A percentile compares a stretch with the other conserved stretches of the same genome.
These are phyloP conservation scores for Odontomyia ornata DNA, from an alignment of 2,888 invertebrate genomes.

Conservation along the genomic window DNA sequence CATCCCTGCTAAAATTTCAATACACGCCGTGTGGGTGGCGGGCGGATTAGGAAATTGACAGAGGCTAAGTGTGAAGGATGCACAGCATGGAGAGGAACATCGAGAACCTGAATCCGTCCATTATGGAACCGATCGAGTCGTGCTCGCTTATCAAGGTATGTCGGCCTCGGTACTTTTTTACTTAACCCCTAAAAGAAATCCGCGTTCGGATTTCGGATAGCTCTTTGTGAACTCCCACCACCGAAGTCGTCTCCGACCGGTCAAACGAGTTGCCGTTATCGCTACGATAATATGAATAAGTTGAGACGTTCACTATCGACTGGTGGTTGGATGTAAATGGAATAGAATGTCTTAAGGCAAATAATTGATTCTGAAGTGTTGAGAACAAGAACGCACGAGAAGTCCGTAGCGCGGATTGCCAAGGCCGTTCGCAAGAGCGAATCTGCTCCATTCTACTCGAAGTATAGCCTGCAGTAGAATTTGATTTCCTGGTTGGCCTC, in stretches of 20 bases:
- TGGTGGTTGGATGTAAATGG: background rate
- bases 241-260: background rate
- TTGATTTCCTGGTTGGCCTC: too few relatives aligned
- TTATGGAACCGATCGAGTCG: constrained; percentile 59
- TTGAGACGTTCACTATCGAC: background rate
- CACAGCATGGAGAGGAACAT: constrained; percentile 39
- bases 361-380: too few relatives aligned
- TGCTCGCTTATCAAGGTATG: constrained; percentile 58
- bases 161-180: background rate
- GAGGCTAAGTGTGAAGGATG: constrained; percentile 11
- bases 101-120: constrained; percentile 52
- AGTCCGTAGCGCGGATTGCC: too few relatives aligned
- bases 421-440: too few relatives aligned
- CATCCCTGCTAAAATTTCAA: background rate
- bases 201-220: background rate
- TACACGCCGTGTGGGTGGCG: background rate
- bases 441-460: too few relatives aligned
- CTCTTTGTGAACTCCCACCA: background rate
- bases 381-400: too few relatives aligned
- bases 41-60: background rate
- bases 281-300: background rate
- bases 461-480: too few relatives aligned
- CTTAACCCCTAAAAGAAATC: background rate
- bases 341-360: too few relatives aligned
- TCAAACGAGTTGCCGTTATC: constrained; percentile 13